Evolutionary conservation across 1,140 invertebrate genomes (phyloP), one percentile per base, ranked within the genome.

Genomic region (Samia ricini): DNA sequence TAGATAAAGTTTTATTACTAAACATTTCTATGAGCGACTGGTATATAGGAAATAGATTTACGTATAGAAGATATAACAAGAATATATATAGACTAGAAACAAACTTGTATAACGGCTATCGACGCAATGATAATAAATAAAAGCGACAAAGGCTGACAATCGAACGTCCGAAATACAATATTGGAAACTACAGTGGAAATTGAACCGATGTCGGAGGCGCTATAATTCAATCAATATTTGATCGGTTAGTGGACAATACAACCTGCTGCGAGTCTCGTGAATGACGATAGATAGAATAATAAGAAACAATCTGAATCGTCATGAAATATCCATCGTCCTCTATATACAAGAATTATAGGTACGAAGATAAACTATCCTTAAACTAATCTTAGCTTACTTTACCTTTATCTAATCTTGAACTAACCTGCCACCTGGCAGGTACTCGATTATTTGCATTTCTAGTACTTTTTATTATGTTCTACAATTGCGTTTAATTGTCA

Each of bases 181-280:
- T 72, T 63, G 61, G 66, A 69, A 60, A 72, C 64, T 66, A 33
- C 64, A 52, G 65, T 69, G 76, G 64, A 74, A 78, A 77, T 77
- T 58, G 72, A 70, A 69, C 56, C 66, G 57, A 64, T 65, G 68
- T 50, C 61, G 63, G 66, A 61, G 52, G 58, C 36, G 57, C 67
- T 72, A 73, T 81, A 83, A 83, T 81, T 81, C 77, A 77, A 69
- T 81, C 78, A 74, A 81, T 84, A 81, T 81, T 79, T 82, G 74
- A 78, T 63, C 61, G 65, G 60, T 63, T 66, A 56, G 56, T 36
- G 72, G 68, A 80, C 79, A 83, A 81, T 74, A 79, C 75, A 71
- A 74, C 85, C 83, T 76, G 83, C 84, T 85, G 83, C 54, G 85
- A 81, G 56, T 61, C 42, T 77, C 81, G 81, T 85, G 64, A 72